Base-by-base conservation (phyloP, 2,888 invertebrate species). In the Diplolepis rosae region DNA sequence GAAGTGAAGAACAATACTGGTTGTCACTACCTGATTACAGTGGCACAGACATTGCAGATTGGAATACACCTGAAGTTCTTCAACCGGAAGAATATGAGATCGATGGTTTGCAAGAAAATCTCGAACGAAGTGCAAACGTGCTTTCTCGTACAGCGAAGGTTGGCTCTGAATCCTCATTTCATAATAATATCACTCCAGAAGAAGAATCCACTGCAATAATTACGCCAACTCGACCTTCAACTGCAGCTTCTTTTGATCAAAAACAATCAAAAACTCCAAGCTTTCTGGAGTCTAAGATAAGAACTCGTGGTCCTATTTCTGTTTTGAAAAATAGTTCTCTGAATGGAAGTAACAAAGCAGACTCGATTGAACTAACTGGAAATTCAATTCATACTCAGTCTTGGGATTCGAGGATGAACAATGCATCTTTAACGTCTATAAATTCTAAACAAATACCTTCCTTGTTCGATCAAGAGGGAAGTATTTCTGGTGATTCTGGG, bases 401-500 rank as follows among this genome's bases (percentile, higher is more conserved):
- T 45, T 45, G 18, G 18, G 18, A 45, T 45, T 45, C 4, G 3
- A 18, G 9, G 18, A 18, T 45, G 18, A 45, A 45, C 2, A 18
- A 7, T 15, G 18, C 45, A 18, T 18, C 45, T 45, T 45, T 18
- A 18, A 45, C 18, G 2, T 22, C 45, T 9, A 3, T 4, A 18
- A 18, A 45, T 3, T 45, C 9, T 45, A 9, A 9, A 3, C 18
- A 9, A 45, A 0, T 18, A 18, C 18, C 6, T 45, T 4, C 45
- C 11, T 32, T 18, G 7, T 3, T 18, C 18, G 9, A 18, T 11
- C 30, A 24, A 28, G 42, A 13, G n/a, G 35, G 1, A 35, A 39
- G 0, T 32, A 66, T 27, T 66, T 32, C 56, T 35, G 66, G 7
- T 18, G 65, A 11, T 65, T 71, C 61, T 50, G 65, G 7, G 30